Base-by-base conservation (phyloP, 2,888 invertebrate species). In the Artemia sinica region DNA sequence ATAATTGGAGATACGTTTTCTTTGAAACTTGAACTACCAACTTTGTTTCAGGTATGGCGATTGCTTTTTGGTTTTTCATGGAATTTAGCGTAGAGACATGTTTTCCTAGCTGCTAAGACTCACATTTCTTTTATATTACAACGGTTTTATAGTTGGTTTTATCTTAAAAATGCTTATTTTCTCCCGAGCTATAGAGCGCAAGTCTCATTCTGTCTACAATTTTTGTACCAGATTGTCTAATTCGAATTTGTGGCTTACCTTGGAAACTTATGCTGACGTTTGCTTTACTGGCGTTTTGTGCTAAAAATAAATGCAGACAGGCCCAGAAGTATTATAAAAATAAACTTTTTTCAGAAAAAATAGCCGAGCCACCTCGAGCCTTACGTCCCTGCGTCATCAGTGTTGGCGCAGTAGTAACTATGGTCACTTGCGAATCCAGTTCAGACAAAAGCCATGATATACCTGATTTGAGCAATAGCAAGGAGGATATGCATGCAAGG, bases 201-300 rank as follows among this genome's bases (percentile, higher is more conserved):
- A 52, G 12, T 52, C n/a, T 52, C 52, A 52, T n/a, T 52, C n/a
- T 52, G 52, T 52, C 52, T 52, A 52, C 52, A n/a, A 52, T 52
- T 52, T 52, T 13, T 52, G 52, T 52, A 13, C 13, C 52, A n/a
- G 52, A 52, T 52, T 2, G 52, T 52, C n/a, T n/a, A 52, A 52
- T 52, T 52, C n/a, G 52, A 52, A 52, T n/a, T 52, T n/a, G 52
- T 52, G n/a, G n/a, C 52, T n/a, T 52, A 13, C 52, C 1, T n/a
- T 52, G 52, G 52, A 52, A 52, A 52, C n/a, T 52, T 2, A 13
- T 13, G n/a, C 52, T 52, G n/a, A 52, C 52, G 52, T 52, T 52
- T 52, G n/a, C 1, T n/a, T 52, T 2, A 52, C 18, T 18, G 18
- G 18, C 18, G 18, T 18, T 18, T 18, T 18, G 52, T 52, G 13